phyloP scores from a whole-genome alignment of 2,113 vertebrate genomes.

The Mustela lutreola region DNA sequence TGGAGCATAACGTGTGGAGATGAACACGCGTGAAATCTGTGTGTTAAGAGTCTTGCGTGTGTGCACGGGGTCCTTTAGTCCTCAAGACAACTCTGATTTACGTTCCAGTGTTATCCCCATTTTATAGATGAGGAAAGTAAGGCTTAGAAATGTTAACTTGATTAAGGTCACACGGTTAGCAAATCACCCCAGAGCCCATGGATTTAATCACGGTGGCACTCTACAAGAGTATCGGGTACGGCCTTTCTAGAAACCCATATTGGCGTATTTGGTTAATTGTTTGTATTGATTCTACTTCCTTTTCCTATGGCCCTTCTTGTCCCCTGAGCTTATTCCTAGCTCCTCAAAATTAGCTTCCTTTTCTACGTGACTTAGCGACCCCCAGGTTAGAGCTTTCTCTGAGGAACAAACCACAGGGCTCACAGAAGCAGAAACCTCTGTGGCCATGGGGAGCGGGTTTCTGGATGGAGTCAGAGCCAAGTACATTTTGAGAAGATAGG shows the following conservation, averaged over 20 bases:
- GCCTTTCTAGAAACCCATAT: background rate
- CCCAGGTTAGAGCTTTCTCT: background rate
- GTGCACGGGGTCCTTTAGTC: background rate
- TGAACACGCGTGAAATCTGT: background rate
- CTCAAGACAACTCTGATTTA: background rate
- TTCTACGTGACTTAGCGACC: background rate
- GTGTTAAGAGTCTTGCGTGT: background rate
- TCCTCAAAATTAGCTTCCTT: background rate
- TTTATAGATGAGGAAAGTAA: background rate
- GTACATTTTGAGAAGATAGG: background rate
- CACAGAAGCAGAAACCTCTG: background rate
- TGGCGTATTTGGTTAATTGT: background rate
- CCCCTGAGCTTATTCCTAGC: background rate
- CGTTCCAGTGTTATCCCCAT: background rate
- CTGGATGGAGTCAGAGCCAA: background rate
- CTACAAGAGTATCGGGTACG: too few relatives aligned
- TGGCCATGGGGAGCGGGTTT: accelerated
- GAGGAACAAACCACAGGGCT: background rate
- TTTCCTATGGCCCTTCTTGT: background rate
- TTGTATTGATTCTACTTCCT: background rate
- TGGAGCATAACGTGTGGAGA: background rate
- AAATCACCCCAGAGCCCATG: background rate
- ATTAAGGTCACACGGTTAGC: background rate
- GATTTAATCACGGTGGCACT: background rate
- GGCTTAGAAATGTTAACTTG: background rate